Evolutionary conservation across 2,113 vertebrate genomes (phyloP).

Genomic region (Rostratula benghalensis): DNA sequence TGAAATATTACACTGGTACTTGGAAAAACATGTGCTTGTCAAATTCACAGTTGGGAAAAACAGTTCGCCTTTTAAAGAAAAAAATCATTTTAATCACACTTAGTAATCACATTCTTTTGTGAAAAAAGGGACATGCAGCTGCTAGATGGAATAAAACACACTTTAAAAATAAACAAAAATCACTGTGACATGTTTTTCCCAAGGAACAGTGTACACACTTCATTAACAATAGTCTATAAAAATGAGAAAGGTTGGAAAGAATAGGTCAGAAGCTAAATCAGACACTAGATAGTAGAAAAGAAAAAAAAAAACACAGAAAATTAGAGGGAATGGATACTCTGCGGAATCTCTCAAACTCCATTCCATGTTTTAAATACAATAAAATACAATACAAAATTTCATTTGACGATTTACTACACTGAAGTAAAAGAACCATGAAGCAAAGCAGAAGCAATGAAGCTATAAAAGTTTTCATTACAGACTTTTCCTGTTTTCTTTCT

Average conservation of each 20-base stretch:
- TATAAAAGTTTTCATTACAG: background rate
- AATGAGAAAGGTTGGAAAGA: background rate
- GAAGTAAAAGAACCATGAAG: background rate
- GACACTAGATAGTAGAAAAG: background rate
- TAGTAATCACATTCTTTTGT: slow-evolving; percentile 64
- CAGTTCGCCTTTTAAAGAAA: background rate
- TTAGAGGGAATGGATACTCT: background rate
- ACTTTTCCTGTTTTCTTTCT: background rate
- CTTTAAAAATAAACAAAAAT: slow-evolving; percentile 42
- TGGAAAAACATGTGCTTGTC: slow-evolving; percentile 24
- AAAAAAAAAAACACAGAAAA: background rate
- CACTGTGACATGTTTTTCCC: background rate
- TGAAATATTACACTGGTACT: background rate
- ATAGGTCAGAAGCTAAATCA: background rate
- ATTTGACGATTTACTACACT: background rate
- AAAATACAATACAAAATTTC: background rate
- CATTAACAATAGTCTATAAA: background rate
- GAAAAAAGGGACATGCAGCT: slow-evolving; percentile 26
- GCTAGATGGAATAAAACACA: slow-evolving; percentile 29
- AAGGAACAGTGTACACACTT: background rate
- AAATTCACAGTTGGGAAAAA: slow-evolving; percentile 14
- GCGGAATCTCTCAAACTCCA: background rate
- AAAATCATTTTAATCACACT: slow-evolving; percentile 46
- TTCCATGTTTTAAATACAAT: background rate
- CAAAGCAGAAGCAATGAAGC: background rate